phyloP scores from a whole-genome alignment of 2,113 vertebrate genomes.

The Malurus elegans region DNA sequence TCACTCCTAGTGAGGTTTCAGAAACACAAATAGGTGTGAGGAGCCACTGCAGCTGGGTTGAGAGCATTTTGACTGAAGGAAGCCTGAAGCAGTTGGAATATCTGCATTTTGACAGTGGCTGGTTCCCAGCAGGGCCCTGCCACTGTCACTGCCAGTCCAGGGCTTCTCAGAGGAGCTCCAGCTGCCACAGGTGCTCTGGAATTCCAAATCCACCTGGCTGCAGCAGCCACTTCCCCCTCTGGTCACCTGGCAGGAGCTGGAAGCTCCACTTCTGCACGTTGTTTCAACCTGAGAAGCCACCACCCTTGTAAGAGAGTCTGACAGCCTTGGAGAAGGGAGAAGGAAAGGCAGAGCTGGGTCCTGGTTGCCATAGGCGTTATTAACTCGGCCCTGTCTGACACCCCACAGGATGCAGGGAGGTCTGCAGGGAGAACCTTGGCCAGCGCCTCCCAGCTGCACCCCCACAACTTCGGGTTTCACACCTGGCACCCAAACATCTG shows the following conservation, averaged over 20 bases:
- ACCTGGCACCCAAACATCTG: not conserved
- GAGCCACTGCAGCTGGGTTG: not conserved
- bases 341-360: not conserved
- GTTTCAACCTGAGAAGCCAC: not conserved
- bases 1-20: not conserved
- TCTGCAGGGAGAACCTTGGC: not conserved
- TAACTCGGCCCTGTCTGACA: too few species aligned
- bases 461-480: not conserved
- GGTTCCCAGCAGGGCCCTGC: not conserved
- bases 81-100: not conserved
- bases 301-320: not conserved
- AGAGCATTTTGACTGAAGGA: not conserved
- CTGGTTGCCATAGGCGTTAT: not conserved
- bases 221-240: not conserved
- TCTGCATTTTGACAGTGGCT: not conserved
- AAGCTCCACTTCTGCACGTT: not conserved
- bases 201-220: not conserved
- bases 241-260: not conserved
- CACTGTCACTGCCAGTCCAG: not conserved
- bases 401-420: too few species aligned
- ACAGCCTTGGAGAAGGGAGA: not conserved
- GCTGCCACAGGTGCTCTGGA: not conserved
- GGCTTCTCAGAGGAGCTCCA: rapidly evolving
- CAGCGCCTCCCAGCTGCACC: not conserved
- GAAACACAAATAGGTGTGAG: rapidly evolving